Percentiles rank a stretch among this genome's conserved stretches.
Evolutionary conservation across 2,113 vertebrate species (phyloP).

Genomic region (Neotoma lepida): DNA sequence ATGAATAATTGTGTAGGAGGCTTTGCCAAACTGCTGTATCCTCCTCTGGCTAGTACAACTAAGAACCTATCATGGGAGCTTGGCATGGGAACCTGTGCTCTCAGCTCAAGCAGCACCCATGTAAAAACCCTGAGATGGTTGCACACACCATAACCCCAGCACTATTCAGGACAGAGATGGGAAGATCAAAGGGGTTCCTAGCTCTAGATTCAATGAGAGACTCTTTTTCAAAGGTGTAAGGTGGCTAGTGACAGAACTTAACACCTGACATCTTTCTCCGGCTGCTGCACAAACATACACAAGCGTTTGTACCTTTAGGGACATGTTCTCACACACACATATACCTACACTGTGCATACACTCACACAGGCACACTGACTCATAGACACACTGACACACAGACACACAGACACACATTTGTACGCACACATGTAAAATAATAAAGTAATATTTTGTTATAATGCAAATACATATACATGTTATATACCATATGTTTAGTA

Average conservation of each 20-base stretch:
- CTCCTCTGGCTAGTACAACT: neutral
- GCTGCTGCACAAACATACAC: neutral
- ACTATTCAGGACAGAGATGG: neutral
- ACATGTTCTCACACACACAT: neutral
- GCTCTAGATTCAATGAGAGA: neutral
- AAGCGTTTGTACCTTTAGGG: neutral
- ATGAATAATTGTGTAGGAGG: neutral
- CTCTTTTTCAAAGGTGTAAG: neutral
- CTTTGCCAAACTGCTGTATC: neutral
- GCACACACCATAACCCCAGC: neutral
- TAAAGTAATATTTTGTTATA: neutral
- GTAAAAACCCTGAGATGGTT: neutral
- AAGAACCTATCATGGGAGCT: neutral
- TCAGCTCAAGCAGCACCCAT: neutral
- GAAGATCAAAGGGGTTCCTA: neutral
- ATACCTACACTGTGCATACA: neutral
- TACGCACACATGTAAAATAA: neutral
- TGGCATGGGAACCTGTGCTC: neutral
- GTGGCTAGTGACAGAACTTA: neutral
- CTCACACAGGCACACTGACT: neutral
- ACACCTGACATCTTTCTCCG: neutral
- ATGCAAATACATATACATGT: neutral
- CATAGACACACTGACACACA: neutral
- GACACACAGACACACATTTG: neutral
- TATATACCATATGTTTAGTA: no score